Conservation (phyloP, 2,113 vertebrate species). For the Leptobrachium leishanense region DNA sequence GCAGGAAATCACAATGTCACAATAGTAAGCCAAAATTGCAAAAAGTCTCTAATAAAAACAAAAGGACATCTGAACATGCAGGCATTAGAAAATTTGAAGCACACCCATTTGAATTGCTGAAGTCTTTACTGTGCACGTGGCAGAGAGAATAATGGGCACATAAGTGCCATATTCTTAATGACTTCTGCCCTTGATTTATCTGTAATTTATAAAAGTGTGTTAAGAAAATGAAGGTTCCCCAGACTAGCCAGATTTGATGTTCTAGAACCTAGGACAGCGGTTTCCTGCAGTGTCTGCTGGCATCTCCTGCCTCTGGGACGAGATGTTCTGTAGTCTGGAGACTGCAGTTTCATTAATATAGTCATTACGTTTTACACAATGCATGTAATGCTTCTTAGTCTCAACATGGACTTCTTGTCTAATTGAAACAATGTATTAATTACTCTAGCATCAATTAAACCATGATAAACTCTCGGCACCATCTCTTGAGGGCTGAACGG, state of each 20-base stretch:
- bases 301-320: neutral
- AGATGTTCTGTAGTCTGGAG: conserved; percentile 25
- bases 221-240: neutral
- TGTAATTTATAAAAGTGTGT: too few relatives aligned
- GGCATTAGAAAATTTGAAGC: too few relatives aligned
- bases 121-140: too few relatives aligned
- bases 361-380: conserved; percentile 44
- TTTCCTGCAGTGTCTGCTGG: neutral
- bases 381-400: conserved; percentile 40
- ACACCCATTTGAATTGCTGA: too few relatives aligned
- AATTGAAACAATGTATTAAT: conserved; percentile 51
- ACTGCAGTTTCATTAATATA: conserved; percentile 40
- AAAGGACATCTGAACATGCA: too few relatives aligned
- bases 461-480: conserved; percentile 39
- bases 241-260: neutral
- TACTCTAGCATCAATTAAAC: conserved; percentile 47
- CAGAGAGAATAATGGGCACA: too few relatives aligned
- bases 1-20: too few relatives aligned
- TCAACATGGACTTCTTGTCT: conserved; percentile 48
- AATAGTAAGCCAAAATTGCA: too few relatives aligned
- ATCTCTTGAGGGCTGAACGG: conserved; percentile 38
- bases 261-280: conserved; percentile 1
- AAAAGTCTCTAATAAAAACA: too few relatives aligned
- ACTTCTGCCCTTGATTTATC: too few relatives aligned
- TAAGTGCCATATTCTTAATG: too few relatives aligned